Evolutionary conservation across 2,888 invertebrate species (phyloP).

Genomic region (Eudemis profundana): DNA sequence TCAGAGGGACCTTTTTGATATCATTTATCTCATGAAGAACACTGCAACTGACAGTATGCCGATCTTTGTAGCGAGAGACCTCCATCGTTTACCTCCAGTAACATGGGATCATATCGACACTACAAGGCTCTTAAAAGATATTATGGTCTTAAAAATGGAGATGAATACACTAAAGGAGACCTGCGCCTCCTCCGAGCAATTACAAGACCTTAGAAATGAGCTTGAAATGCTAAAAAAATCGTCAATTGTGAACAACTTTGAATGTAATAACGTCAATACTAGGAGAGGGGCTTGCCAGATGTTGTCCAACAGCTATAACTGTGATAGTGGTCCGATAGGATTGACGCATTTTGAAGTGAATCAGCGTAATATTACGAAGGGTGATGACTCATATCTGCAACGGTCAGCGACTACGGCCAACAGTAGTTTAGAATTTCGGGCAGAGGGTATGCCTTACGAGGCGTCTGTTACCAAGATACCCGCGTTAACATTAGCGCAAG

Average conservation of each 20-base stretch:
- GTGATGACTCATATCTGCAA: conserved; percentile 1
- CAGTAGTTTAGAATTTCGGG: neutral
- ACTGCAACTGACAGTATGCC: neutral
- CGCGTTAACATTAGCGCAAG: neutral
- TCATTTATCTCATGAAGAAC: conserved; percentile 6
- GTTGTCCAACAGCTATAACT: neutral
- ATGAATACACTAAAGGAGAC: neutral
- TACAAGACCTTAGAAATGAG: neutral
- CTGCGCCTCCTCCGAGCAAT: neutral
- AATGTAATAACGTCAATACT: neutral
- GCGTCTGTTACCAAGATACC: neutral
- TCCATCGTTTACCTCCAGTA: neutral
- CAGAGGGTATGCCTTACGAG: neutral
- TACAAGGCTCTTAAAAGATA: neutral
- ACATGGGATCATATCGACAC: conserved; percentile 1
- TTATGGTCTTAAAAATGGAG: neutral
- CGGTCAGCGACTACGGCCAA: neutral
- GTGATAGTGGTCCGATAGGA: neutral
- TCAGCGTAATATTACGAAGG: neutral
- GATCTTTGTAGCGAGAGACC: conserved; percentile 1
- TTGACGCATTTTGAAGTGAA: neutral
- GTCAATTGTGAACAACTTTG: neutral
- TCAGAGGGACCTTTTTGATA: neutral
- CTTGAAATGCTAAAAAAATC: neutral
- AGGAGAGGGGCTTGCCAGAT: neutral